These are phyloP conservation scores for Ganaspis sp. DNA, from an alignment of 1,140 invertebrate genomes.

Conservation along the genomic window DNA sequence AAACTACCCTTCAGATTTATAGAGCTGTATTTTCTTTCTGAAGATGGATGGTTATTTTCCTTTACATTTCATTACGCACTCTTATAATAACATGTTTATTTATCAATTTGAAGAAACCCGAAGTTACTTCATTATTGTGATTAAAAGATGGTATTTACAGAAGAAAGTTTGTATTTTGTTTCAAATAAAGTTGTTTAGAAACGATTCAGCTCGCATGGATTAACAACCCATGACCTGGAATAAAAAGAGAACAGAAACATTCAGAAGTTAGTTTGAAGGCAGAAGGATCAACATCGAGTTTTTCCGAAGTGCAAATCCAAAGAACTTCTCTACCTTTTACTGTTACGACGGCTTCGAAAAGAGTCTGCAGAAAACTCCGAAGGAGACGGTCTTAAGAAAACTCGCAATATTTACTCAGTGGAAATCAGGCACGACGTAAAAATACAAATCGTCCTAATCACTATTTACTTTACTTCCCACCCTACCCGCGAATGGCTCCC, in stretches of 20 bases:
- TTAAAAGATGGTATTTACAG: not conserved
- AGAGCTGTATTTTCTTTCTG: no score
- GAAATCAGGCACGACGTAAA: constrained; percentile 71
- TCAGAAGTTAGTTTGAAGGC: not conserved
- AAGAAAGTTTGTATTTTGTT: not conserved
- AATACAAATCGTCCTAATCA: constrained; percentile 72
- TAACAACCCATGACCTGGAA: constrained; percentile 16
- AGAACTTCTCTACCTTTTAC: constrained; percentile 6
- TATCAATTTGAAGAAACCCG: no score
- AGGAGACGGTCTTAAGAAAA: constrained; percentile 66
- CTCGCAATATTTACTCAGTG: constrained; percentile 70
- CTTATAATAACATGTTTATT: no score
- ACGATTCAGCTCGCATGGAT: constrained; percentile 1
- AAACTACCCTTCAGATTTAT: not conserved
- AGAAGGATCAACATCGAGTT: constrained; percentile 15
- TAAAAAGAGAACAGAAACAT: not conserved
- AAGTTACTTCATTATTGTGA: not conserved
- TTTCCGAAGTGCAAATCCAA: constrained; percentile 25
- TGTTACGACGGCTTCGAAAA: not conserved
- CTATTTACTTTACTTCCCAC: constrained; percentile 69
- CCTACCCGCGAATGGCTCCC: constrained; percentile 41
- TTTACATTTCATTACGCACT: no score
- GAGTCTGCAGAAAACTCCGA: constrained; percentile 30
- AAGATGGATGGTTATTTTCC: no score
- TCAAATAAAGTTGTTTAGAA: not conserved